Conservation (phyloP, 2,888 invertebrate genomes). For the Drosophila quasianomalipes region DNA sequence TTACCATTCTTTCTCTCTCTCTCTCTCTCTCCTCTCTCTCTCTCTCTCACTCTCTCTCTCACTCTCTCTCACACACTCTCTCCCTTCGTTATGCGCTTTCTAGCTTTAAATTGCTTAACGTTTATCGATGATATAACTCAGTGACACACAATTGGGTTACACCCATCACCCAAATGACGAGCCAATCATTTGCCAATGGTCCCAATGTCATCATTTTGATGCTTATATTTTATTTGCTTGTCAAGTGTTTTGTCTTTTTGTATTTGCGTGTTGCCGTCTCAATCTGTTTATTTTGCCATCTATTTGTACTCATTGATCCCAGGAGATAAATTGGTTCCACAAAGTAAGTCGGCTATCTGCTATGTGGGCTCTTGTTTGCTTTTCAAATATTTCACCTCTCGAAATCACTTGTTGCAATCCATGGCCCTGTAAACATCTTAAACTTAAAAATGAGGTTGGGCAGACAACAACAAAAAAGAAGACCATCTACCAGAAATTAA, state of each 20-base stretch:
- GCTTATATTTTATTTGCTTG: background rate
- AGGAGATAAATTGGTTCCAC: background rate
- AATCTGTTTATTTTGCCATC: background rate
- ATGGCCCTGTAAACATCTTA: background rate
- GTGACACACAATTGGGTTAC: constrained; percentile 26
- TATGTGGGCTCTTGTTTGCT: constrained; percentile 2
- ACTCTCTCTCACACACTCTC: background rate
- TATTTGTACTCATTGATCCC: constrained; percentile 14
- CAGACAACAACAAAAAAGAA: background rate
- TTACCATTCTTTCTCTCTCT: constrained; percentile 3
- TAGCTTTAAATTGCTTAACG: constrained; percentile 11
- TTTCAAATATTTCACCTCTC: background rate
- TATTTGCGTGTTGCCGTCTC: constrained; percentile 2
- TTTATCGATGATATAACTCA: constrained; percentile 31
- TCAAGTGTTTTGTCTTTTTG: background rate
- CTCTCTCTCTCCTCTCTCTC: background rate
- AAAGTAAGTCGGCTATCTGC: background rate
- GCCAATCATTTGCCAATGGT: constrained; percentile 12
- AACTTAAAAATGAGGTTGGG: background rate
- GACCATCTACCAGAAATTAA: background rate
- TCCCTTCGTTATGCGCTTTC: background rate
- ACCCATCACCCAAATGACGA: constrained; percentile 17
- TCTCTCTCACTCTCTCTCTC: background rate
- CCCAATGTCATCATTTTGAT: constrained; percentile 26
- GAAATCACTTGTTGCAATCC: background rate